Evolutionary conservation across 2,113 vertebrate species (phyloP), one percentile per base, ranked within the genome.

Genomic region (Acanthisitta chloris): DNA sequence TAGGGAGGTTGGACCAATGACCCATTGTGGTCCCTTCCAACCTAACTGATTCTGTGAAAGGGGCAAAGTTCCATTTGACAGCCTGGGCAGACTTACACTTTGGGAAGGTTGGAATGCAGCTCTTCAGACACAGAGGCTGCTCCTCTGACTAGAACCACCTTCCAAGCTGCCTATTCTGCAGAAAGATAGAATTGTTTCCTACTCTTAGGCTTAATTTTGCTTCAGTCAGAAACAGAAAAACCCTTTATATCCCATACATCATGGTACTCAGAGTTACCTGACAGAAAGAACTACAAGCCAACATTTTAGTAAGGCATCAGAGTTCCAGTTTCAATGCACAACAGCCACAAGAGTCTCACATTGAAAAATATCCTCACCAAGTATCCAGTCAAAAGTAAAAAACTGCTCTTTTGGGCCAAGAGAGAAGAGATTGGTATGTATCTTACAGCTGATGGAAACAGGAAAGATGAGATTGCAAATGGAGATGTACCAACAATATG

Each of bases 401-500:
- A 29, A 17, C 9, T 77, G 34, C 8, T 61, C 12, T 3, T 55
- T 55, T 57, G 34, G 24, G 14, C 18, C 9, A 55, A 58, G 33
- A 57, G 25, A 91, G 25, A 57, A 71, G 8, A 76, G 76, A 76
- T 2, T 8, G 20, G 11, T n/a, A 48, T 3, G 17, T 66, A 73
- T 15, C 42, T 15, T 46, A 31, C n/a, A 74, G 61, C 31, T 69
- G 46, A 52, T 3, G 3, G 48, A 71, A 92, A 66, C 1, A 8
- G 17, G 48, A 70, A 72, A 81, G 48, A 76, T 31, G 18, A 79
- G 49, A 55, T 61, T 4, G 15, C 2, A 6, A 67, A 28, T 8
- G 25, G 12, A 10, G 31, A 59, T 40, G 62, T 66, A 78, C 55
- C 1, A 0, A 21, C 1, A 6, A 81, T 1, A 46, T 31, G 15